Evolutionary conservation across 2,888 invertebrate genomes (phyloP).

Genomic region (Chirona hameri): DNA sequence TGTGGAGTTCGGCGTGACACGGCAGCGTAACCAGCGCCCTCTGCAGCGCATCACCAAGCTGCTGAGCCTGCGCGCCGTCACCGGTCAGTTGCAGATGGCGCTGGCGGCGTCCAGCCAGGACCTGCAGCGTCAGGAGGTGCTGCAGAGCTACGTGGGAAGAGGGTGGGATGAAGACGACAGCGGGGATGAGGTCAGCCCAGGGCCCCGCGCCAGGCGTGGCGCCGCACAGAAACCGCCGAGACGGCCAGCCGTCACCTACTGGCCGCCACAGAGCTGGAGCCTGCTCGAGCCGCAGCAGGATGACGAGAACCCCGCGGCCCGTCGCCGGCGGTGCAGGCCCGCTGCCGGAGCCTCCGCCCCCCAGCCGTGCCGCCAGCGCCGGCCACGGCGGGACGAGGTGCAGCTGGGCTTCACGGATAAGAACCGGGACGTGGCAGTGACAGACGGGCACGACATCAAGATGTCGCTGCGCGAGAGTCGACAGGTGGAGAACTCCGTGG

Average conservation of each 20-base stretch:
- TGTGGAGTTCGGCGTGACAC: neutral
- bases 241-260: neutral
- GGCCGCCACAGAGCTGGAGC: constrained; percentile 6
- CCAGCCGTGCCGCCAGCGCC: neutral
- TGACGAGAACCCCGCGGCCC: neutral
- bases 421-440: neutral
- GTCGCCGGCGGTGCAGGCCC: neutral
- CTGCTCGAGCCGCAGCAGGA: neutral
- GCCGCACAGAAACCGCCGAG: neutral
- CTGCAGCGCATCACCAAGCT: neutral
- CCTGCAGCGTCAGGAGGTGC: neutral
- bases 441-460: neutral
- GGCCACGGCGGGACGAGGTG: neutral
- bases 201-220: neutral
- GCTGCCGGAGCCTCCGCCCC: neutral
- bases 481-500: neutral
- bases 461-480: neutral
- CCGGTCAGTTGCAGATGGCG: neutral
- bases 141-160: neutral
- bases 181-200: neutral
- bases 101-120: neutral
- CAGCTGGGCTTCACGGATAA: neutral
- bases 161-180: neutral
- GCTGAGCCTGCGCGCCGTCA: neutral
- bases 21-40: neutral